Conservation (phyloP, 2,113 vertebrate species). For the Petrocephalus zakoni region DNA sequence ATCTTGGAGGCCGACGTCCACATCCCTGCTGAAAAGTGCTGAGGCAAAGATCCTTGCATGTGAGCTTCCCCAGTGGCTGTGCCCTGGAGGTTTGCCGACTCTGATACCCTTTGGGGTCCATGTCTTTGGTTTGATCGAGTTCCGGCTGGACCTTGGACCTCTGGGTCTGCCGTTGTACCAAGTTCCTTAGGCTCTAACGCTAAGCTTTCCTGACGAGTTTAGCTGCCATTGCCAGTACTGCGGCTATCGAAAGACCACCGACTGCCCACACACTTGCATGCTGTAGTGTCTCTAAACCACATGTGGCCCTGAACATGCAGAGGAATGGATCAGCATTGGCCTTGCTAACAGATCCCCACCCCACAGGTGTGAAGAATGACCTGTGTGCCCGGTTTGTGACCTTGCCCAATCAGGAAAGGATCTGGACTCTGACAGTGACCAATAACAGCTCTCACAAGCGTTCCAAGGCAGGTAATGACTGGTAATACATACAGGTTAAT, state of each 20-base stretch:
- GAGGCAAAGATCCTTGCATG: slow-evolving; percentile 63
- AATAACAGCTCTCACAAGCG: slow-evolving; percentile 45
- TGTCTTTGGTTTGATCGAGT: not conserved
- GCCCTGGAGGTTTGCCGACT: not conserved
- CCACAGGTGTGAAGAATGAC: slow-evolving; percentile 73
- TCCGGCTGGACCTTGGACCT: no score
- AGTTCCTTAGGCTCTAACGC: not conserved
- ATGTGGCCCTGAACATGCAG: not conserved
- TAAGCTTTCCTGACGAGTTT: not conserved
- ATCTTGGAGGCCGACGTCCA: slow-evolving; percentile 11
- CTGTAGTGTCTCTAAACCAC: not conserved
- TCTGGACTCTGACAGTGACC: slow-evolving; percentile 79
- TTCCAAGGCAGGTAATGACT: slow-evolving; percentile 37
- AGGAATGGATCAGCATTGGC: not conserved
- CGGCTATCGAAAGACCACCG: not conserved
- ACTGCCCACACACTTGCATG: not conserved
- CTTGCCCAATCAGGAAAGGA: slow-evolving; percentile 70
- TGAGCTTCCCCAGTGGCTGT: slow-evolving; percentile 32
- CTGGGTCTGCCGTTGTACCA: no score
- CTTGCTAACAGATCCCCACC: not conserved
- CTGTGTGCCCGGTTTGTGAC: slow-evolving; percentile 77
- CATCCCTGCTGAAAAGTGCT: slow-evolving; percentile 62
- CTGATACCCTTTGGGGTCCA: not conserved
- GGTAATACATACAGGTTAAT: not conserved
- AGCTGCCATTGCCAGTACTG: not conserved